Conservation (phyloP, 2,113 vertebrate species). For the Tetrao urogallus region DNA sequence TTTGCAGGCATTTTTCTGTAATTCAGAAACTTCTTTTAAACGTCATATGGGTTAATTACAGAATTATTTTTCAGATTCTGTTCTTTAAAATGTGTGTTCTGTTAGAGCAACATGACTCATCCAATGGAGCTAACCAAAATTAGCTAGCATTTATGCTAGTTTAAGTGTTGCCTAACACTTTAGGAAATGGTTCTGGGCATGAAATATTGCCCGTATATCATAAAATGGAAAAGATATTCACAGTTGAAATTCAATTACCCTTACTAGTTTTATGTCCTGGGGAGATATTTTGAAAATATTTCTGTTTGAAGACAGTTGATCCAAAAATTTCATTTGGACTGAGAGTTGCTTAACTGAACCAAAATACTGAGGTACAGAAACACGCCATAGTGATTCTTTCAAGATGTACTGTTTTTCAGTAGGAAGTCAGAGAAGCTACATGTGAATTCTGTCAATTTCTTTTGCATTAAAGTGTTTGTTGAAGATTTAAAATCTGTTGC, state of each 20-base stretch:
- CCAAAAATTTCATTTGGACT: background rate
- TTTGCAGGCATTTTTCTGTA: background rate
- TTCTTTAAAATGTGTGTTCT: background rate
- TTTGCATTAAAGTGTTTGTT: background rate
- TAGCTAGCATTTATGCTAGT: accelerated
- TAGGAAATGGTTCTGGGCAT: background rate
- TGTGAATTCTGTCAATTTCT: background rate
- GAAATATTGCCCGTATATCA: background rate
- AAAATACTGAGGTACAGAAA: background rate
- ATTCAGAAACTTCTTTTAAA: background rate
- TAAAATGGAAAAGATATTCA: background rate
- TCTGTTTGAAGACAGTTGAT: background rate
- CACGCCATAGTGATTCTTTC: background rate
- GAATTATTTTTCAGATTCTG: background rate
- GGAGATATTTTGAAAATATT: background rate
- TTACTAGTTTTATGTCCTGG: background rate
- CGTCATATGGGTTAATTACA: background rate
- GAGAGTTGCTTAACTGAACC: background rate
- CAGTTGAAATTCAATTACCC: background rate
- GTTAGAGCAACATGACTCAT: background rate
- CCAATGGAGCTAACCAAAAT: background rate
- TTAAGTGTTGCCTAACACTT: background rate
- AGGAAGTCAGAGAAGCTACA: background rate
- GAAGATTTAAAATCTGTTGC: background rate
- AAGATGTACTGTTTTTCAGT: background rate